Percentiles rank a stretch among this genome's conserved stretches.
These are phyloP conservation scores for Siderastrea siderea DNA, from an alignment of 92 coral and sea anemone species.

Conservation along the genomic window DNA sequence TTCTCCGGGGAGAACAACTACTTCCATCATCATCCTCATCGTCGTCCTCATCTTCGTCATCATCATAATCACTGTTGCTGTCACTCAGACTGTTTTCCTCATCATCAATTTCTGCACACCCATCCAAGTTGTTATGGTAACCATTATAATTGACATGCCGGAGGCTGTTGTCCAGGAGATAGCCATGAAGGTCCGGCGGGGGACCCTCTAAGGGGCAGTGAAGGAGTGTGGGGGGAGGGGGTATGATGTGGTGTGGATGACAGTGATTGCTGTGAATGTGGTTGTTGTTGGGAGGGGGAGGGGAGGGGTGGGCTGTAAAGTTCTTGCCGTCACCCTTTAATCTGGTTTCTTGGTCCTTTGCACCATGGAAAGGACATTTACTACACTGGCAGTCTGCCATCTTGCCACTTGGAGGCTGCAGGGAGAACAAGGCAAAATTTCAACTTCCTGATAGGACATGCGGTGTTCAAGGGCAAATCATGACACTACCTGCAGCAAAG, in stretches of 20 bases:
- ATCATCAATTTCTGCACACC: slow-evolving; percentile 42
- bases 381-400: slow-evolving; percentile 68
- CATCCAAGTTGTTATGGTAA: slow-evolving; percentile 52
- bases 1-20: slow-evolving; percentile 51
- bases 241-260: slow-evolving; percentile 45
- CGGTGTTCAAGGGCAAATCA: no score
- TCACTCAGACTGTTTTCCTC: slow-evolving; percentile 55
- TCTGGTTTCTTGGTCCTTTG: slow-evolving; percentile 72
- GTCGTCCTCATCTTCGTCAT: slow-evolving; percentile 58
- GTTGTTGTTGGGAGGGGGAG: slow-evolving; percentile 61
- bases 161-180: slow-evolving; percentile 41
- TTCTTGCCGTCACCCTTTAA: slow-evolving; percentile 62
- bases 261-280: slow-evolving; percentile 60
- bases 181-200: slow-evolving; percentile 38
- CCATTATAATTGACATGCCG: slow-evolving; percentile 66
- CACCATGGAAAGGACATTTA: slow-evolving; percentile 67
- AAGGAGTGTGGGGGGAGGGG: slow-evolving; percentile 31
- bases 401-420: slow-evolving; percentile 41
- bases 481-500: no score
- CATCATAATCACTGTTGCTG: slow-evolving; percentile 75
- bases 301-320: slow-evolving; percentile 50
- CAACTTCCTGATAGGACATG: neutral
- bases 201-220: slow-evolving; percentile 41
- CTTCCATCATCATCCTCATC: slow-evolving; percentile 57
- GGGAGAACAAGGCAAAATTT: neutral